Conservation (phyloP, 92 coral and sea anemone genomes). For the Micromussa lordhowensis region DNA sequence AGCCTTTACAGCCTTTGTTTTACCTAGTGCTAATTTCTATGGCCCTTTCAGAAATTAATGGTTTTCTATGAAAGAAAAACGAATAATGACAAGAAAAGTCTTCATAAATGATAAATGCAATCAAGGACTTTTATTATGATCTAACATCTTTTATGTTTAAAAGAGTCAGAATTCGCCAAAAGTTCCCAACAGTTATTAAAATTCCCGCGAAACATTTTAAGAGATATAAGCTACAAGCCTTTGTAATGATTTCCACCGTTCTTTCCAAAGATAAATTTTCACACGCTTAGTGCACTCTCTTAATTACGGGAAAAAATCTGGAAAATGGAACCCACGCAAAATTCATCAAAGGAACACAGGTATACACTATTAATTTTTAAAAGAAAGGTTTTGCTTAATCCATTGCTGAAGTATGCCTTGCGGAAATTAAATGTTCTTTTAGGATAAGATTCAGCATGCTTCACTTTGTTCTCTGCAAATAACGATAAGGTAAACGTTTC, state of each 20-base stretch:
- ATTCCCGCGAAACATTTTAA: not conserved
- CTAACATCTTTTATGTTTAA: not conserved
- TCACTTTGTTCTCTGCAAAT: not conserved
- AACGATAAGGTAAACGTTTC: not conserved
- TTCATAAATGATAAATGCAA: constrained; percentile 4
- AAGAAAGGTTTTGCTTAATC: not conserved
- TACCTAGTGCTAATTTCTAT: not conserved
- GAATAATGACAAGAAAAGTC: not conserved
- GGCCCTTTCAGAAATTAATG: not conserved
- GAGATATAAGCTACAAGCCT: not conserved
- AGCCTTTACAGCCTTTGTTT: not conserved
- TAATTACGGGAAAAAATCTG: not conserved
- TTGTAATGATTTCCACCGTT: not conserved
- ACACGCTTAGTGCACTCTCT: not conserved
- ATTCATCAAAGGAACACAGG: not conserved
- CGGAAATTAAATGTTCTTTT: not conserved
- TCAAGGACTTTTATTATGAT: not conserved
- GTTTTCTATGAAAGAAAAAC: not conserved
- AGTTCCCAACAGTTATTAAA: not conserved
- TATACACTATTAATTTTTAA: not conserved
- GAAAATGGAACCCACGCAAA: not conserved
- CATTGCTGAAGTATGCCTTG: not conserved
- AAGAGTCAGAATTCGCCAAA: not conserved
- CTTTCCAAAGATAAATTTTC: not conserved
- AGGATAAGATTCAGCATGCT: not conserved